Evolutionary conservation across 2,113 vertebrate species (phyloP).

Genomic region (Python bivittatus): DNA sequence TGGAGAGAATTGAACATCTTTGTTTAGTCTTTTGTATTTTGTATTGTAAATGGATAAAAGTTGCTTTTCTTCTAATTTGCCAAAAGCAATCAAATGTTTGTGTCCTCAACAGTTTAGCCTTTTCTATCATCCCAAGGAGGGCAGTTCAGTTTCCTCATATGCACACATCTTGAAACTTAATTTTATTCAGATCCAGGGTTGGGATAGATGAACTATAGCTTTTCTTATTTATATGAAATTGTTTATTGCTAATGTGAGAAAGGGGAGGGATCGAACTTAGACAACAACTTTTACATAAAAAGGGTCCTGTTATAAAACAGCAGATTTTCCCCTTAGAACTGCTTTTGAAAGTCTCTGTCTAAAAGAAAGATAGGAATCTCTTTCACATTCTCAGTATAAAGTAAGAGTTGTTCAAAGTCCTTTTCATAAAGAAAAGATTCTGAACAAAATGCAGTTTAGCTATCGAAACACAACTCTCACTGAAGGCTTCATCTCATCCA

Average conservation of each 20-base stretch:
- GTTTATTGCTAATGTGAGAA: constrained; percentile 1
- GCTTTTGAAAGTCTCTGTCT: constrained; percentile 44
- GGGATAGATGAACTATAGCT: background rate
- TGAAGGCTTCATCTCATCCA: constrained; percentile 63
- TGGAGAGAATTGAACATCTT: background rate
- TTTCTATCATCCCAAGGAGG: background rate
- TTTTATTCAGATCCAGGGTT: background rate
- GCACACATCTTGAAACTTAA: background rate
- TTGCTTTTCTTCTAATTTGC: background rate
- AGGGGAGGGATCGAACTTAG: background rate
- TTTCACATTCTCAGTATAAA: constrained; percentile 64
- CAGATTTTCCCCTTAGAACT: constrained; percentile 64
- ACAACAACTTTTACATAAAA: constrained; percentile 30
- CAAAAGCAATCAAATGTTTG: background rate
- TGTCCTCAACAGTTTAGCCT: background rate
- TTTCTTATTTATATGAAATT: constrained; percentile 38
- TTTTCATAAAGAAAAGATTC: constrained; percentile 51
- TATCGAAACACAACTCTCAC: constrained; percentile 49
- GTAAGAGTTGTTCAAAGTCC: constrained; percentile 66
- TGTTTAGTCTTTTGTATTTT: background rate
- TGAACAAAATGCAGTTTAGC: constrained; percentile 57
- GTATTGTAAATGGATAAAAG: background rate
- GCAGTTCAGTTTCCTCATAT: background rate
- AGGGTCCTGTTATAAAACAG: background rate
- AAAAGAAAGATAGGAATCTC: constrained; percentile 54